Base-by-base conservation (phyloP, 2,113 vertebrate species). In the Pandion haliaetus region DNA sequence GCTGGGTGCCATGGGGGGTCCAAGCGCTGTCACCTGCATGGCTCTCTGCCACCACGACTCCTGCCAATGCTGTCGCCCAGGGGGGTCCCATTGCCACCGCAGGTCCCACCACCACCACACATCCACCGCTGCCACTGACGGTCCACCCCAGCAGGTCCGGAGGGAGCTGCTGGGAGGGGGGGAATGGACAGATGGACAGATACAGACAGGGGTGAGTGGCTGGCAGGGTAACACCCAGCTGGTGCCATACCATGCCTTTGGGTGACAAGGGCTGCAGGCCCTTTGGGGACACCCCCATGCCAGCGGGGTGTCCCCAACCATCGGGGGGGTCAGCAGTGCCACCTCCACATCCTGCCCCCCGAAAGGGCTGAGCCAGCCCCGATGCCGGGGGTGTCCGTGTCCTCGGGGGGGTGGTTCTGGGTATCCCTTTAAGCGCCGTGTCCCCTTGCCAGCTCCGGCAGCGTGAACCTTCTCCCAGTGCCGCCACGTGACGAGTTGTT, bases 381-480 rank as follows among this genome's bases (percentile, higher is more conserved):
- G 49, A 50, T 50, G 14, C 24, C 13, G 8, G 49, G 49, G 49
- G 49, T n/a, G 24, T 50, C 49, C 24, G 24, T 50, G 24, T 50
- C 49, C 49, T 50, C 24, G 24, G 6, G 47, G 23, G 13, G 24
- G 49, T n/a, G 24, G 49, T 4, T 50, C 49, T 4, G 49, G 23
- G 45, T 83, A 55, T 93, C 91, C 72, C 91, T 97, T 96, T 96
- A 92, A 97, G 84, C 0, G 1, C 54, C 7, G 1, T 26, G 67
- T 86, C 28, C 62, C 71, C 0, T 3, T 47, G 45, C n/a, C 84
- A 26, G 34, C 57, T 12, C 21, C 13, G 9, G 50, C 73, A 12
- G 58, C 4, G 2, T 98, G 95, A 97, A 98, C 98, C 98, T 97
- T 98, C 55, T 96, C 94, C 97, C 92, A 91, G 92, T 82, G 79